A percentile compares a stretch with the other conserved stretches of the same genome.
phyloP scores from a whole-genome alignment of 2,113 vertebrate genomes.

The Agapornis roseicollis region DNA sequence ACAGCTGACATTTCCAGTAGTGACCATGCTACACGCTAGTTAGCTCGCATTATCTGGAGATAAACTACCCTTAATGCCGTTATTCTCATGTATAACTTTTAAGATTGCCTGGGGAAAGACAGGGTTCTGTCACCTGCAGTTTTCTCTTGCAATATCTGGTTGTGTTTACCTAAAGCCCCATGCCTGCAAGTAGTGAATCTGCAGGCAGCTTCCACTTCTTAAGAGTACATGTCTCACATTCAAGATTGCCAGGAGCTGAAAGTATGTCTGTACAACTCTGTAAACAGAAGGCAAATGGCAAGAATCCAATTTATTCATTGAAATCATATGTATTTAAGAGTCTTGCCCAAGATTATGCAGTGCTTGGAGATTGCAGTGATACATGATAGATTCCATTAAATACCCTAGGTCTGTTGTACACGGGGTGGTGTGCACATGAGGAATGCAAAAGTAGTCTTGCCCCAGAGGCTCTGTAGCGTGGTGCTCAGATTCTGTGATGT shows the following conservation, averaged over 20 bases:
- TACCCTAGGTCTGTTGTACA: neutral
- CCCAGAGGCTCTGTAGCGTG: neutral
- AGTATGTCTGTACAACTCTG: neutral
- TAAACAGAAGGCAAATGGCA: neutral
- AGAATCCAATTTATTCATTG: neutral
- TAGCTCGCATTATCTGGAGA: fast-evolving
- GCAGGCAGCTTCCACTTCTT: neutral
- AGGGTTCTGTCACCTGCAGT: neutral
- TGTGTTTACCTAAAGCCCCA: neutral
- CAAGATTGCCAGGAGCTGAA: fast-evolving
- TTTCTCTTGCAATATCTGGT: neutral
- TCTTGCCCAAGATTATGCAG: neutral
- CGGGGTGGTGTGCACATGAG: neutral
- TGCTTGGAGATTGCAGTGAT: neutral
- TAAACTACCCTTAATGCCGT: neutral
- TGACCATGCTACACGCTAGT: neutral
- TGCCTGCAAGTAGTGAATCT: neutral
- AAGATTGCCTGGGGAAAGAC: neutral
- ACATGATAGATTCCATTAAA: neutral
- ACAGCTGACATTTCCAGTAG: neutral
- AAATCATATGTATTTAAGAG: neutral
- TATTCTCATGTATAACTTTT: neutral
- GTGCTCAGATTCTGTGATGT: neutral
- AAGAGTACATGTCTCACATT: fast-evolving
- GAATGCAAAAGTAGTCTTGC: neutral